phyloP scores from a whole-genome alignment of 2,888 invertebrate species.

The Dasypogon diadema region DNA sequence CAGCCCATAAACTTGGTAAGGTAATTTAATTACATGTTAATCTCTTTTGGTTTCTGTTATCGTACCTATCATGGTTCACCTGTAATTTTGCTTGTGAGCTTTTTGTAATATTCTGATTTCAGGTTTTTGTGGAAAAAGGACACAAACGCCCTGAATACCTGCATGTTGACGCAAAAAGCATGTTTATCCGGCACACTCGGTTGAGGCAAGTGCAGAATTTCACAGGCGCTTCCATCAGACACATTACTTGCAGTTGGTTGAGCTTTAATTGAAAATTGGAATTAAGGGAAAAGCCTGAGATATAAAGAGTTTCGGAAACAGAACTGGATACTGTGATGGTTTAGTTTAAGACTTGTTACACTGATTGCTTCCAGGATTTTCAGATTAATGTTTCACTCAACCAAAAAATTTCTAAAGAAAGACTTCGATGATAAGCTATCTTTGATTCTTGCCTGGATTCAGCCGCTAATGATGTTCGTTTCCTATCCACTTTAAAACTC shows the following conservation, averaged over 20 bases:
- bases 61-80: constrained; percentile 39
- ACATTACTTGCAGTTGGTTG: constrained; percentile 51
- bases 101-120: constrained; percentile 44
- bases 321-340: background rate
- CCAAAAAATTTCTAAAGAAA: too few relatives aligned
- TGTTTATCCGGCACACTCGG: constrained; percentile 43
- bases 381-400: background rate
- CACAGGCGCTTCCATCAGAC: constrained; percentile 52
- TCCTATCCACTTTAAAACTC: too few relatives aligned
- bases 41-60: constrained; percentile 21
- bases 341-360: background rate
- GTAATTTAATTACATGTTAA: constrained; percentile 39
- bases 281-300: constrained; percentile 46
- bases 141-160: constrained; percentile 9
- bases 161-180: constrained; percentile 48
- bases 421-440: too few relatives aligned
- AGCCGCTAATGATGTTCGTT: too few relatives aligned
- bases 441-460: too few relatives aligned
- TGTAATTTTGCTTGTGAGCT: constrained; percentile 44
- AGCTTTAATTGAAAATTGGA: constrained; percentile 52
- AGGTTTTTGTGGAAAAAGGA: constrained; percentile 8
- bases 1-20: constrained; percentile 28
- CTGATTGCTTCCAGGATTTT: background rate
- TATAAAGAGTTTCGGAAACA: constrained; percentile 3
- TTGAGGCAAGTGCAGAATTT: constrained; percentile 52